Percentiles rank a stretch among this genome's conserved stretches.
phyloP scores from a whole-genome alignment of 2,797 vertebrate genomes.

The Odontamblyopus rebecca region DNA sequence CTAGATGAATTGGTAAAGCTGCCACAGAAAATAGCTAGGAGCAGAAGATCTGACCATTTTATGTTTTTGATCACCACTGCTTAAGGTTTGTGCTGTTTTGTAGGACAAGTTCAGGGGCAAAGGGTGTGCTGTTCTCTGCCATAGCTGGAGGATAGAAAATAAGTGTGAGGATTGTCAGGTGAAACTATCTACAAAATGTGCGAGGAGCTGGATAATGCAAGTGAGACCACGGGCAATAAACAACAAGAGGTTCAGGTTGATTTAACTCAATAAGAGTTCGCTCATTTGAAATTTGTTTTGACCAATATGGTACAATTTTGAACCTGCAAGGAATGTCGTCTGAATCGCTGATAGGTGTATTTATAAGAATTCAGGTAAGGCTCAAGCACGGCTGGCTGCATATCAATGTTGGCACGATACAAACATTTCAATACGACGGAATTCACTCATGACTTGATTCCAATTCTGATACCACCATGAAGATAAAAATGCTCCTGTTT shows the following conservation, averaged over 20 bases:
- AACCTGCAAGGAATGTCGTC: too few species aligned
- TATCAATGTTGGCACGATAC: neutral
- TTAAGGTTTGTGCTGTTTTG: conserved; percentile 2
- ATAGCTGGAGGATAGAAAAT: conserved; percentile 3
- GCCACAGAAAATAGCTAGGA: neutral
- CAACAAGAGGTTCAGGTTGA: neutral
- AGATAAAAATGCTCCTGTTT: too few species aligned
- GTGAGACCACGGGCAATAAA: neutral
- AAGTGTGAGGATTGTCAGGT: neutral
- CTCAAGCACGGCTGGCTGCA: too few species aligned
- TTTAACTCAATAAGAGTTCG: neutral
- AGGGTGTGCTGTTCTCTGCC: neutral
- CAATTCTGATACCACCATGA: too few species aligned
- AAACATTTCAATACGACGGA: too few species aligned
- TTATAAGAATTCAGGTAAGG: too few species aligned
- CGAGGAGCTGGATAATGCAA: neutral
- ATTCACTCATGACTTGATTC: too few species aligned
- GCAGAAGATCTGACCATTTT: conserved; percentile 4
- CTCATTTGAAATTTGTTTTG: neutral
- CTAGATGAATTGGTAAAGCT: neutral
- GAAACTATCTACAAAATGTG: neutral
- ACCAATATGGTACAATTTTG: neutral
- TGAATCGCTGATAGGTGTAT: too few species aligned
- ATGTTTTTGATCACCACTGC: conserved; percentile 8
- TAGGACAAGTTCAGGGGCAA: neutral